Evolutionary conservation across 2,888 invertebrate species (phyloP), one percentile per base, ranked within the genome.

Genomic region (Papilio protenor): DNA sequence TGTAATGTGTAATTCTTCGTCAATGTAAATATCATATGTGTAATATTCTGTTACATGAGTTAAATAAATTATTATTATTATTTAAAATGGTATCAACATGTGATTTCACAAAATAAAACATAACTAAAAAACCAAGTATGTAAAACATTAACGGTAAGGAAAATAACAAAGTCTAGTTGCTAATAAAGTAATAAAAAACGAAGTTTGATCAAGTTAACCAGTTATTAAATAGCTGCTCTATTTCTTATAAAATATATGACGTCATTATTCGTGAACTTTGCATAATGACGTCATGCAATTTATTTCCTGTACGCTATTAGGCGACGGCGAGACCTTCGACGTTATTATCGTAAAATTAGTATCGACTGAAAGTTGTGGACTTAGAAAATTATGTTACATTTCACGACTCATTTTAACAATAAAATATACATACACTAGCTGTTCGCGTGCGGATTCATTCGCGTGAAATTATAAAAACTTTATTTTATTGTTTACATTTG

Each of bases 271-370:
- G 49, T 64, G 64, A 64, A 74, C 74, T 74, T 64, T 74, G 52
- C 49, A 33, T 74, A 64, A 74, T 74, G 74, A 74, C 74, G 74
- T 74, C 74, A 74, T 64, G 21, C 47, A 74, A 64, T 52, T 74
- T 74, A 74, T 74, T 27, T 74, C 74, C 64, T 74, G 49, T 64
- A 21, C 64, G 16, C 64, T n/a, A 52, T 11, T 47, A 64, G 33
- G 49, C 8, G 18, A 49, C 49, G 64, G n/a, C 49, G 49, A 74
- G 74, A 64, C 64, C 27, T 61, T 47, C 64, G 49, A 64, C 8
- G 12, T 74, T 64, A 64, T 59, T 64, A 64, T 33, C 49, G 52
- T 27, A 49, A 16, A 74, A 74, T 74, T 52, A 49, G 23, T 69
- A 69, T 40, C 45, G 66, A 45, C n/a, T 40, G 8, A 45, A 45